Evolutionary conservation across 2,797 vertebrate species (phyloP).

Genomic region (Discoglossus pictus): DNA sequence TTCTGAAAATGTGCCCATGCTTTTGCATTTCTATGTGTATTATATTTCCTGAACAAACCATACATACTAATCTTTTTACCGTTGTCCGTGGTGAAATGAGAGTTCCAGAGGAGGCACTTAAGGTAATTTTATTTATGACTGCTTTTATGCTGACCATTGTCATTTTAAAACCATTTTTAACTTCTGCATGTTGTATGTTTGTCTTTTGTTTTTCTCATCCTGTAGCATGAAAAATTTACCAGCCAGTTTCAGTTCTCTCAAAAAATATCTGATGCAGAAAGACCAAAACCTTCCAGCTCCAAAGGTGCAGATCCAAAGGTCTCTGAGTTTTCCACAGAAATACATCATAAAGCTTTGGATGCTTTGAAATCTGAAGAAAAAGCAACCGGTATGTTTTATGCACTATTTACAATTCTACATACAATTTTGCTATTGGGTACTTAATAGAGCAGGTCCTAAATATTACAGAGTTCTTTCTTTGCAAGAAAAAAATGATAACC

Average conservation of each 20-base stretch:
- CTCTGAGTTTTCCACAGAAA: constrained; percentile 61
- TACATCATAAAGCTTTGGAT: constrained; percentile 64
- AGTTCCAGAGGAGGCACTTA: constrained; percentile 96
- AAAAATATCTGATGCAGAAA: constrained; percentile 79
- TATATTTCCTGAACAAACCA: constrained; percentile 77
- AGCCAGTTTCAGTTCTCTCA: constrained; percentile 93
- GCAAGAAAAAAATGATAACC: no score
- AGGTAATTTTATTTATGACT: constrained; percentile 71
- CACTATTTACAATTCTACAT: no score
- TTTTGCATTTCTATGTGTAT: no score
- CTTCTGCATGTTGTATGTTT: constrained; percentile 24
- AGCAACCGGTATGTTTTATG: constrained; percentile 75
- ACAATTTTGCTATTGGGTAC: no score
- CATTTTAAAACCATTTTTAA: no score
- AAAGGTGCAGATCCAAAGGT: constrained; percentile 73
- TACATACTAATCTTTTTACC: constrained; percentile 98
- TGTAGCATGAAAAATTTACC: constrained; percentile 96
- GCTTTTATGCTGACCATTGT: no score
- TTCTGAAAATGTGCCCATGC: no score
- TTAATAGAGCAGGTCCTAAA: no score
- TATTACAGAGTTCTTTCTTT: no score
- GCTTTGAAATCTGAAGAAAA: constrained; percentile 83
- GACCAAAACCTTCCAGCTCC: constrained; percentile 69
- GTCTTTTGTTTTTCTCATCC: constrained; percentile 46
- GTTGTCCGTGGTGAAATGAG: constrained; percentile 93